Percentiles rank a stretch among this genome's conserved stretches.
Evolutionary conservation across 2,113 vertebrate species (phyloP).

Genomic region (Micromys minutus): DNA sequence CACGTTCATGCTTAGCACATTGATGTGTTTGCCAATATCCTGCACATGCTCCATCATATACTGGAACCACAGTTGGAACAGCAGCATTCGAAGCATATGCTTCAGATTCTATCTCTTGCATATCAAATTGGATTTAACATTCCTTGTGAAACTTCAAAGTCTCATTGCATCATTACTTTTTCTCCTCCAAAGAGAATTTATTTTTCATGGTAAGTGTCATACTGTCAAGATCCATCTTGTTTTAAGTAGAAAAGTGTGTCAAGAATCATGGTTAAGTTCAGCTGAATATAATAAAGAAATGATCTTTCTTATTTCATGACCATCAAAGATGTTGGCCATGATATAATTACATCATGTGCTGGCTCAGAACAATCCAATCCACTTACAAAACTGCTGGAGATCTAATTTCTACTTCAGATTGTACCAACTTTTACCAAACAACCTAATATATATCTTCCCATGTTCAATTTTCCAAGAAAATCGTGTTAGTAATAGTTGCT

Average conservation of each 20-base stretch:
- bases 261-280: constrained; percentile 28
- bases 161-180: constrained; percentile 24
- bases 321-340: neutral
- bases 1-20: neutral
- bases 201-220: constrained; percentile 47
- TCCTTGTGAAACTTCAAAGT: constrained; percentile 22
- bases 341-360: neutral
- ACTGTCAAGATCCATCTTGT: constrained; percentile 19
- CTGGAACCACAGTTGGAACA: neutral
- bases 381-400: neutral
- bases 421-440: neutral
- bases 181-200: neutral
- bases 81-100: neutral
- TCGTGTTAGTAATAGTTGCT: neutral
- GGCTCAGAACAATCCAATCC: constrained; percentile 8
- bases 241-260: constrained; percentile 58
- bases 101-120: neutral
- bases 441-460: neutral
- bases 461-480: neutral
- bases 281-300: constrained; percentile 35
- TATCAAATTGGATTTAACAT: neutral
- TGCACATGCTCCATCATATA: neutral
- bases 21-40: neutral
- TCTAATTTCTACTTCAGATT: constrained; percentile 3
- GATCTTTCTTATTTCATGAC: neutral